Conservation (phyloP, 2,888 invertebrate genomes). For the Caenorhabditis virilis region DNA sequence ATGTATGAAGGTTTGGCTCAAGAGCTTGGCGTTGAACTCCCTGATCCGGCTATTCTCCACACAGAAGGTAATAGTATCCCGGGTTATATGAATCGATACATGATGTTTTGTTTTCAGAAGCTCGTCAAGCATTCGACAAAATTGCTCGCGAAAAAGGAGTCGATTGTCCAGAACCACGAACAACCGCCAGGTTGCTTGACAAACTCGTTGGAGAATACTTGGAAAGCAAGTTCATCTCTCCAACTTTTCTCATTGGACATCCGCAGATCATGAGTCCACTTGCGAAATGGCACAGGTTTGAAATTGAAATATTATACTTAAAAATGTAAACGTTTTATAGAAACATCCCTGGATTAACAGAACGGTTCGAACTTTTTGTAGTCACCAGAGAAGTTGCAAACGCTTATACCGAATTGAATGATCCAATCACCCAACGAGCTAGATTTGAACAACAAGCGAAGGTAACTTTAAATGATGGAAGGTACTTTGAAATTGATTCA, state of each 20-base stretch:
- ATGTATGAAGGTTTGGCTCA: slow-evolving; percentile 91
- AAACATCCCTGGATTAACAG: slow-evolving; percentile 85
- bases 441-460: slow-evolving; percentile 94
- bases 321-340: slow-evolving; percentile 19
- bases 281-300: slow-evolving; percentile 89
- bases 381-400: slow-evolving; percentile 97
- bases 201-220: slow-evolving; percentile 88
- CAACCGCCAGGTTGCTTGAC: slow-evolving; percentile 88
- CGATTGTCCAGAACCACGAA: slow-evolving; percentile 92
- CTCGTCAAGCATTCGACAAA: slow-evolving; percentile 80
- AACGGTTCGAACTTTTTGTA: slow-evolving; percentile 87
- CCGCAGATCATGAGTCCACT: slow-evolving; percentile 95
- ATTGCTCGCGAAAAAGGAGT: slow-evolving; percentile 83
- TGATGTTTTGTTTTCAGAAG: slow-evolving; percentile 71
- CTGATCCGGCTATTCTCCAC: slow-evolving; percentile 69
- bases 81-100: neutral
- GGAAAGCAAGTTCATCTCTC: slow-evolving; percentile 91
- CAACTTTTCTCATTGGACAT: slow-evolving; percentile 94
- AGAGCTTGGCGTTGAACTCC: slow-evolving; percentile 74
- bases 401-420: slow-evolving; percentile 98
- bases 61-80: slow-evolving; percentile 68
- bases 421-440: slow-evolving; percentile 90
- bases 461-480: too few relatives aligned
- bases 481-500: too few relatives aligned
- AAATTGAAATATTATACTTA: neutral